phyloP scores from a whole-genome alignment of 2,888 invertebrate species.

The Yponomeuta cagnagella region DNA sequence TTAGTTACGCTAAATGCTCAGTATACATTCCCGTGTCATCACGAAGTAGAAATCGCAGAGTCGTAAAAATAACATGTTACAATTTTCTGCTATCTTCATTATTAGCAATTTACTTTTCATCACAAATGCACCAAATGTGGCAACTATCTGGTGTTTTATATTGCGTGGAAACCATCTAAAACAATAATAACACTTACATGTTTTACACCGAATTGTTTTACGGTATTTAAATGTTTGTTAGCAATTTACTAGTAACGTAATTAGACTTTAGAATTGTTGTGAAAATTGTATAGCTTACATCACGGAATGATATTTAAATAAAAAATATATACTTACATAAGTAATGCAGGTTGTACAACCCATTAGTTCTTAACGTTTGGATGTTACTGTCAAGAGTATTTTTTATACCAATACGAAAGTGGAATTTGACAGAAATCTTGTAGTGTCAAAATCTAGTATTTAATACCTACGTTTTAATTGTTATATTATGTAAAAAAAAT shows the following conservation, averaged over 20 bases:
- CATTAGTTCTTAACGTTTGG: constrained; percentile 31
- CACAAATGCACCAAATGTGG: not conserved
- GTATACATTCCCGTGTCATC: not conserved
- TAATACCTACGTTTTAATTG: not conserved
- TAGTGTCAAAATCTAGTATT: constrained; percentile 26
- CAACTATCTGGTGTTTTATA: too few relatives aligned
- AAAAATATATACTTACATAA: constrained; percentile 11
- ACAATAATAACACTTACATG: too few relatives aligned
- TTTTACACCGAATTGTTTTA: too few relatives aligned
- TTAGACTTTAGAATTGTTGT: not conserved
- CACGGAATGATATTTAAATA: constrained; percentile 2
- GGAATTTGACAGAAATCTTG: constrained; percentile 19
- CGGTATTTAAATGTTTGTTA: not conserved
- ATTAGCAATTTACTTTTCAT: not conserved
- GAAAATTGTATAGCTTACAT: not conserved
- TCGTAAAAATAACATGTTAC: not conserved
- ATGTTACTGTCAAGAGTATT: constrained; percentile 41
- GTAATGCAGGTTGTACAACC: constrained; percentile 37
- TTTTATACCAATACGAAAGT: constrained; percentile 50
- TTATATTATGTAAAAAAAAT: not conserved
- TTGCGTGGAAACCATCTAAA: too few relatives aligned
- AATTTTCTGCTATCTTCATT: not conserved
- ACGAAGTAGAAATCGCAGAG: not conserved
- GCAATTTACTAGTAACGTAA: not conserved
- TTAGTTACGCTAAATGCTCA: not conserved